Conservation (phyloP, 1,140 invertebrate species). For the Vollenhovia emeryi region DNA sequence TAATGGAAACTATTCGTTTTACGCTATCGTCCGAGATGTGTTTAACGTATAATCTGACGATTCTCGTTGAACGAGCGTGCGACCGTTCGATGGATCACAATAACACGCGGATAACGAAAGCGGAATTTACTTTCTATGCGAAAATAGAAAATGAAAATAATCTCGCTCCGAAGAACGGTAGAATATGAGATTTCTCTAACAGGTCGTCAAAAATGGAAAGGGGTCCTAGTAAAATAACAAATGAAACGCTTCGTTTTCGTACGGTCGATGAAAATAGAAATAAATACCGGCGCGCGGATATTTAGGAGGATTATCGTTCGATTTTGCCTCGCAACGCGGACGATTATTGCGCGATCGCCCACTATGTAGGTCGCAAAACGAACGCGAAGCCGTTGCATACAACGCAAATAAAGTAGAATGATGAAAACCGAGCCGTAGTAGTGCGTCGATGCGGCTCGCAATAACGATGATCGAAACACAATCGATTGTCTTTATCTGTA, state of each 20-base stretch:
- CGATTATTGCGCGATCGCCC: conserved; percentile 38
- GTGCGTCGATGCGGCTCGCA: conserved; percentile 1
- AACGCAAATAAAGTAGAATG: conserved; percentile 54
- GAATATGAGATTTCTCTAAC: background rate
- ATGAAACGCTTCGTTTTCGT: background rate
- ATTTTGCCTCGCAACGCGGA: background rate
- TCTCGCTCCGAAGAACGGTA: no score
- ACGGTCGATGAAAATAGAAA: background rate
- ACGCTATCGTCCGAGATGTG: background rate
- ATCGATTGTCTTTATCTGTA: conserved; percentile 46
- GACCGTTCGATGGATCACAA: background rate
- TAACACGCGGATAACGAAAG: conserved; percentile 6
- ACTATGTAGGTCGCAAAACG: conserved; percentile 35
- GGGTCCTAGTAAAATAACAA: background rate
- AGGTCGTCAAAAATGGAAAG: background rate
- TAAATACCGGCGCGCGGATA: background rate
- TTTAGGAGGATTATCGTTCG: conserved; percentile 29
- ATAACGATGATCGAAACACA: conserved; percentile 42
- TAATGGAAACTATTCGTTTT: background rate
- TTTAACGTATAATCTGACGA: conserved; percentile 20
- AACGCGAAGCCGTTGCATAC: background rate
- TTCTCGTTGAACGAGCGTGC: background rate
- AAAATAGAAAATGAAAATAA: conserved; percentile 14
- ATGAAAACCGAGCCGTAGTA: conserved; percentile 27
- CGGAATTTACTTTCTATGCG: background rate